Evolutionary conservation across 2,888 invertebrate genomes (phyloP), one percentile per base, ranked within the genome.

Genomic region (Xiphydria camelus): DNA sequence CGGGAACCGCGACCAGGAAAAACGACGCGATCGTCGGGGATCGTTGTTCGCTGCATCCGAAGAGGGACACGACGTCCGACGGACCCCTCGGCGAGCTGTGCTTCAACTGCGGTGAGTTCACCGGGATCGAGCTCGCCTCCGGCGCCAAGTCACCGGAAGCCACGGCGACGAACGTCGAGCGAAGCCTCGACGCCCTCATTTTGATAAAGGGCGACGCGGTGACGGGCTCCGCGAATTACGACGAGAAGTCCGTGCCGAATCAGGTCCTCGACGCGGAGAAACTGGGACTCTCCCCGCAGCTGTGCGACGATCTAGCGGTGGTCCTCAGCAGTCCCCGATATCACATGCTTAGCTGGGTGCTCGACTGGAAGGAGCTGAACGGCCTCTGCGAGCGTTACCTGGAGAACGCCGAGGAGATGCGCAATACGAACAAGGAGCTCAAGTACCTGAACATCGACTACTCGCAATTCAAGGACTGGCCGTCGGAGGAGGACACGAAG

Each of bases 361-460:
- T 85, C 7, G 78, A 80, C 22, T 84, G 84, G 83, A 69, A 70
- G 31, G 80, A 83, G 53, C 68, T 84, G 39, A 78, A 79, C 41
- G 60, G 70, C n/a, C 67, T 82, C n/a, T 84, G 83, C 67, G 77
- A 80, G 47, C 76, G 79, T 55, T 83, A 83, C 59, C 62, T 83
- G 22, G 77, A 81, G 46, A 78, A 80, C 53, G 79, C 79, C 3
- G 78, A 79, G 47, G 82, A 84, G 38, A 86, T 85, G 14, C 80
- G 84, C 29, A 83, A 84, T 31, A 77, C 84, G 12, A 83, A 84
- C 26, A 87, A 85, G 1, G 88, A 88, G 66, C 77, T 89, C n/a
- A 86, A 87, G 65, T 88, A 83, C 67, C 77, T 89, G 2, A 86
- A 88, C 62, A 81, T 89, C 22, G 88, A 88, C 70, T 88, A 85